Percentiles rank a stretch among this genome's conserved stretches.
Evolutionary conservation across 2,797 vertebrate genomes (phyloP).

Genomic region (Pyrrhura leucotis): DNA sequence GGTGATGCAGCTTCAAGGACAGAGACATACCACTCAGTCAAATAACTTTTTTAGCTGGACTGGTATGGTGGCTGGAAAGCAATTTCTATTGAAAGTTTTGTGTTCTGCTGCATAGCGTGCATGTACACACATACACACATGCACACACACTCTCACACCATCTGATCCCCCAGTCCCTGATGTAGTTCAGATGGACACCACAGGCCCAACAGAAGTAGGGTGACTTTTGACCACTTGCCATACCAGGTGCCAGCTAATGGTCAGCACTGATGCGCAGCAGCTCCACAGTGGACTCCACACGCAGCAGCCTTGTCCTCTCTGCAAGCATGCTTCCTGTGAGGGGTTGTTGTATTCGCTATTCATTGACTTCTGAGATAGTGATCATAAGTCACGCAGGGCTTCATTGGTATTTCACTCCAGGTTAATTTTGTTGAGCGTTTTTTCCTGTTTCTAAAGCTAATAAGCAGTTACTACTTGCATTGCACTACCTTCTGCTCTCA

Average conservation of each 20-base stretch:
- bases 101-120: neutral
- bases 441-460: neutral
- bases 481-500: neutral
- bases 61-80: neutral
- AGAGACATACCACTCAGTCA: neutral
- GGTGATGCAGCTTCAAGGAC: neutral
- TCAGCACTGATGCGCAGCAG: neutral
- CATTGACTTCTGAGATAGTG: accelerated
- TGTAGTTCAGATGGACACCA: too few species aligned
- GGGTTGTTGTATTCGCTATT: neutral
- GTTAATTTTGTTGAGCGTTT: neutral
- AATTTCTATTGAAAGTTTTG: neutral
- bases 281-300: neutral
- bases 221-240: accelerated
- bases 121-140: too few species aligned
- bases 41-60: neutral
- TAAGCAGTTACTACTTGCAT: neutral
- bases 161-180: accelerated
- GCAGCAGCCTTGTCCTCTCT: neutral
- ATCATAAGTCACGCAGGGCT: neutral
- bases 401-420: neutral
- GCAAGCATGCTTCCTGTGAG: neutral
- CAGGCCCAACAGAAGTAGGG: neutral
- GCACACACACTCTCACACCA: accelerated
- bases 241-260: neutral